phyloP scores from a whole-genome alignment of 1,140 invertebrate genomes.

The Steinernema khuongi region DNA sequence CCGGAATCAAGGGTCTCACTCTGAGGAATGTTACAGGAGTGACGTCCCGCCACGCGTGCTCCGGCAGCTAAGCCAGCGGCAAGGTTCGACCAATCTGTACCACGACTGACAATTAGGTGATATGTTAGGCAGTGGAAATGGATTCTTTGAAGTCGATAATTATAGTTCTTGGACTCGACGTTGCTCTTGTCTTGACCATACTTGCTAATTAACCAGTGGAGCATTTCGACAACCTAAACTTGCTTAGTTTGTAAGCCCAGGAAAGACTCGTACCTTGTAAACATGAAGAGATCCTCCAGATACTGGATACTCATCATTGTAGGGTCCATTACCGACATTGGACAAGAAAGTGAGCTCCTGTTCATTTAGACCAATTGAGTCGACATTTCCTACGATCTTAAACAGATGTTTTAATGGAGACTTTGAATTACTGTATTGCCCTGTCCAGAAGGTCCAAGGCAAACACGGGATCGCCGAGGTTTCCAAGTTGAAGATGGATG shows the following conservation, averaged over 20 bases:
- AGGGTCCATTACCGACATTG: conserved; percentile 59
- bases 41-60: conserved; percentile 60
- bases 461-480: conserved; percentile 60
- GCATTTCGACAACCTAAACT: conserved; percentile 60
- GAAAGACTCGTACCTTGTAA: conserved; percentile 52
- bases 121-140: conserved; percentile 63
- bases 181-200: conserved; percentile 58
- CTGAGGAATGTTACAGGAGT: conserved; percentile 60
- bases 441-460: conserved; percentile 57
- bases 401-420: conserved; percentile 31
- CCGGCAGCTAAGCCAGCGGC: conserved; percentile 61
- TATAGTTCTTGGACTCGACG: conserved; percentile 50
- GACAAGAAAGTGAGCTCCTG: conserved; percentile 61
- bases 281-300: conserved; percentile 49
- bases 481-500: conserved; percentile 62
- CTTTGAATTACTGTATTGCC: conserved; percentile 37
- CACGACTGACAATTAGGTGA: conserved; percentile 60
- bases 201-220: conserved; percentile 60
- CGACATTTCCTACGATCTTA: conserved; percentile 60
- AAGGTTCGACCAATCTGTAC: conserved; percentile 60
- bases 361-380: conserved; percentile 62
- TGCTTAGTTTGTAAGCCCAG: conserved; percentile 43
- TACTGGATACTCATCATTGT: conserved; percentile 53
- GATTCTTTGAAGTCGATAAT: conserved; percentile 60
- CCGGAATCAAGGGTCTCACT: conserved; percentile 47